phyloP scores from a whole-genome alignment of 2,797 vertebrate genomes.

The Chrysocyon brachyurus region DNA sequence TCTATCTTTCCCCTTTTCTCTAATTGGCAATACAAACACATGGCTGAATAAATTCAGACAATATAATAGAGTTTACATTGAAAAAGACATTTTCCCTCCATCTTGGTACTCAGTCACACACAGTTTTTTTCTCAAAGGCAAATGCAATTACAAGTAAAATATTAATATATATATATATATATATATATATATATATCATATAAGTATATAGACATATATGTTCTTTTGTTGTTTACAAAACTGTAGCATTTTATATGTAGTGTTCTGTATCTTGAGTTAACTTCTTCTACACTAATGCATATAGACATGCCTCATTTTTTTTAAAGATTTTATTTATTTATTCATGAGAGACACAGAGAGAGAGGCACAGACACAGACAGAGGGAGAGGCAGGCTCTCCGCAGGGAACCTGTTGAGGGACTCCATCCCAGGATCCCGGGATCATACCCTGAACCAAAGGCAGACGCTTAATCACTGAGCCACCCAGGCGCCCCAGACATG shows the following conservation, averaged over 20 bases:
- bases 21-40: background rate
- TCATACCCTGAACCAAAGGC: no score
- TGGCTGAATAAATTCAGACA: conserved; percentile 3
- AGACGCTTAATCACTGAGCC: no score
- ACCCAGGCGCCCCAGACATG: background rate
- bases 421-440: no score
- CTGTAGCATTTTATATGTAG: background rate
- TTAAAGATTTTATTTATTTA: no score
- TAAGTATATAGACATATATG: background rate
- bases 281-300: background rate
- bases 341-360: no score
- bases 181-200: background rate
- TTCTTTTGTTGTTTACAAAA: background rate
- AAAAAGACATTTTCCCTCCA: background rate
- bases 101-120: background rate
- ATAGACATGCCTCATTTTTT: background rate
- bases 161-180: background rate
- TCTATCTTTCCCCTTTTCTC: background rate
- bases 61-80: background rate
- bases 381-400: no score
- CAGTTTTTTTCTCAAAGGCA: conserved; percentile 10
- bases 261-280: background rate
- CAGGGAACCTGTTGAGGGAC: no score
- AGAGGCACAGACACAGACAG: no score
- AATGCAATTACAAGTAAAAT: background rate